Percentiles rank a stretch among this genome's conserved stretches.
These are phyloP conservation scores for Microplitis deprimator DNA, from an alignment of 2,888 invertebrate species.

Conservation along the genomic window DNA sequence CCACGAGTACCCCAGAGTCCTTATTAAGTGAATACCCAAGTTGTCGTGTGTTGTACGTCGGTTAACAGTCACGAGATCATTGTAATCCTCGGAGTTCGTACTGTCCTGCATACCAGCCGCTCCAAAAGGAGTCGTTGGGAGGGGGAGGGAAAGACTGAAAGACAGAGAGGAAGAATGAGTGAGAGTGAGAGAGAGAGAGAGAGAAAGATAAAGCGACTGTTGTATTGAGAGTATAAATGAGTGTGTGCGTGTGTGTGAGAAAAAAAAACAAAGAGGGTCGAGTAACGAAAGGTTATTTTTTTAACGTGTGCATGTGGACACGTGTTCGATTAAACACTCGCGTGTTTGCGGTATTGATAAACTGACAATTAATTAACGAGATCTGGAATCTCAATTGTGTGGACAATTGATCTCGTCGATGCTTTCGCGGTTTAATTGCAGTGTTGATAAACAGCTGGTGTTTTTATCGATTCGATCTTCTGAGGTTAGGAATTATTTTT, in stretches of 20 bases:
- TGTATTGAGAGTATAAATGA: not conserved
- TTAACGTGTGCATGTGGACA: not conserved
- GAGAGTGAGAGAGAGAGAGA: conserved; percentile 25
- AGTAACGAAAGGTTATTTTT: not conserved
- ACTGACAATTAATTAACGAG: too few species aligned
- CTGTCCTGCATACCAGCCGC: not conserved
- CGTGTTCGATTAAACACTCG: not conserved
- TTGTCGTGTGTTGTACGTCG: not conserved
- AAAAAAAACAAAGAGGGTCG: not conserved
- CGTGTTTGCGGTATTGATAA: too few species aligned
- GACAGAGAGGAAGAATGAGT: conserved; percentile 28
- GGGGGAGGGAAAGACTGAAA: conserved; percentile 33
- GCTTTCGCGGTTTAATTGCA: not conserved
- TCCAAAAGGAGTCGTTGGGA: conserved; percentile 25
- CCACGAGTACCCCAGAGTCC: not conserved
- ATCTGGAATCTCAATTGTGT: too few species aligned
- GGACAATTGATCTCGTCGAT: too few species aligned
- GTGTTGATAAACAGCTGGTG: not conserved
- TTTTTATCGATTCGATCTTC: not conserved
- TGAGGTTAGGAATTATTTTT: not conserved
- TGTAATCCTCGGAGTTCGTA: not conserved
- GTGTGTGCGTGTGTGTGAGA: not conserved
- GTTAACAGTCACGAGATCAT: conserved; percentile 1
- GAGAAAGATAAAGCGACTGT: not conserved
- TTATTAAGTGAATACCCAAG: not conserved